Evolutionary conservation across 2,113 vertebrate genomes (phyloP).

Genomic region (Istiophorus platypterus): DNA sequence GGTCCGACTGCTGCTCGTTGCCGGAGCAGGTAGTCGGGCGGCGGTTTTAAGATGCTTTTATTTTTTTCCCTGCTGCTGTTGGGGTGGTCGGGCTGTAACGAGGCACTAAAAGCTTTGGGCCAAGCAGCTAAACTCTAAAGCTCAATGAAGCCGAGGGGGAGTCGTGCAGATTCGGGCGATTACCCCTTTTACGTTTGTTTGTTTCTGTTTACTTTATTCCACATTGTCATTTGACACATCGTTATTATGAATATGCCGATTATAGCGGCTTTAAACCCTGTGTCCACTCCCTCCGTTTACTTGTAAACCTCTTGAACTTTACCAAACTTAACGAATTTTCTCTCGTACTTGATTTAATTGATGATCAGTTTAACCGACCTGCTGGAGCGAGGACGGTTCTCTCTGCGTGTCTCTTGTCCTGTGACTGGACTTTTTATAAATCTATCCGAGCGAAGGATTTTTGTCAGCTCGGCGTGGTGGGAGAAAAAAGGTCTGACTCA

Average conservation of each 20-base stretch:
- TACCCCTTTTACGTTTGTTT: background rate
- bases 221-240: slow-evolving; percentile 2
- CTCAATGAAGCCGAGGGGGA: background rate
- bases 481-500: slow-evolving; percentile 54
- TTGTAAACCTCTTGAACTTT: background rate
- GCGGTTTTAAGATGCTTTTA: background rate
- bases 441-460: slow-evolving; percentile 7
- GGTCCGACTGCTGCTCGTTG: background rate
- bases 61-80: background rate
- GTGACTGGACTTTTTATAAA: background rate
- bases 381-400: background rate
- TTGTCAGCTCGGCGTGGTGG: slow-evolving; percentile 9
- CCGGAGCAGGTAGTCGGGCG: background rate
- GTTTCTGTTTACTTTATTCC: too few species aligned
- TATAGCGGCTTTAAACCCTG: slow-evolving; percentile 4
- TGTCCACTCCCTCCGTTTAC: background rate
- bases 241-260: background rate
- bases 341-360: slow-evolving; percentile 3
- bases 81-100: too few species aligned
- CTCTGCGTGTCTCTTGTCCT: background rate
- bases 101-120: background rate
- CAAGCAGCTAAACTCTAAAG: background rate
- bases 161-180: slow-evolving; percentile 1
- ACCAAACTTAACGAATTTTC: background rate
- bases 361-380: background rate